phyloP scores from a whole-genome alignment of 2,888 invertebrate species.

The Drosophila macrothrix region DNA sequence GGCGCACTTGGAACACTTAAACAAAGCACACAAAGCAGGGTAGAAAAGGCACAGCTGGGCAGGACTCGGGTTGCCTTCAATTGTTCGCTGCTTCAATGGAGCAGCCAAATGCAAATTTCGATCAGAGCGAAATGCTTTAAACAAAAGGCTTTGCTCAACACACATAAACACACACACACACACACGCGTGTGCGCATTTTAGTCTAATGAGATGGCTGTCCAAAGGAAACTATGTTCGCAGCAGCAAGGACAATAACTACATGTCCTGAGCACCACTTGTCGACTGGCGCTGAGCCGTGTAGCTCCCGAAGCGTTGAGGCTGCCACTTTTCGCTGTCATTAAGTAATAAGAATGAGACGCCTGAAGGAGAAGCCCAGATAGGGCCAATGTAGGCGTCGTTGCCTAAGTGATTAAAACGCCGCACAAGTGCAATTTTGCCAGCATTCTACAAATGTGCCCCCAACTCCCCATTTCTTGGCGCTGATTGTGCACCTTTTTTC shows the following conservation, averaged over 20 bases:
- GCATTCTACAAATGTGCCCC: slow-evolving; percentile 8
- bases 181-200: slow-evolving; percentile 51
- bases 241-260: slow-evolving; percentile 23
- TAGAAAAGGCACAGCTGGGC: slow-evolving; percentile 74
- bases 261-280: slow-evolving; percentile 65
- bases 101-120: slow-evolving; percentile 75
- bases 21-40: slow-evolving; percentile 65
- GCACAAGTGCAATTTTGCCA: slow-evolving; percentile 71
- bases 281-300: slow-evolving; percentile 62
- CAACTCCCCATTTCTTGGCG: slow-evolving; percentile 7
- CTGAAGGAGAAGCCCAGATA: slow-evolving; percentile 52
- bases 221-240: slow-evolving; percentile 27
- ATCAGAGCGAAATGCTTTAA: slow-evolving; percentile 59
- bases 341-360: slow-evolving; percentile 74
- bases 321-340: slow-evolving; percentile 81
- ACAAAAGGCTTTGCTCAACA: slow-evolving; percentile 50
- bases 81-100: slow-evolving; percentile 71
- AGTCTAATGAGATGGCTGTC: slow-evolving; percentile 67
- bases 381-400: slow-evolving; percentile 72
- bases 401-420: slow-evolving; percentile 83
- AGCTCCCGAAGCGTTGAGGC: slow-evolving; percentile 51
- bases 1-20: slow-evolving; percentile 61
- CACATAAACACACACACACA: not conserved
- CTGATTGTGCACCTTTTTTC: slow-evolving; percentile 71
- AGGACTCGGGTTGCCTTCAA: slow-evolving; percentile 59